A percentile compares a stretch with the other conserved stretches of the same genome.
phyloP scores from a whole-genome alignment of 2,113 vertebrate species.

The Oenanthe melanoleuca region DNA sequence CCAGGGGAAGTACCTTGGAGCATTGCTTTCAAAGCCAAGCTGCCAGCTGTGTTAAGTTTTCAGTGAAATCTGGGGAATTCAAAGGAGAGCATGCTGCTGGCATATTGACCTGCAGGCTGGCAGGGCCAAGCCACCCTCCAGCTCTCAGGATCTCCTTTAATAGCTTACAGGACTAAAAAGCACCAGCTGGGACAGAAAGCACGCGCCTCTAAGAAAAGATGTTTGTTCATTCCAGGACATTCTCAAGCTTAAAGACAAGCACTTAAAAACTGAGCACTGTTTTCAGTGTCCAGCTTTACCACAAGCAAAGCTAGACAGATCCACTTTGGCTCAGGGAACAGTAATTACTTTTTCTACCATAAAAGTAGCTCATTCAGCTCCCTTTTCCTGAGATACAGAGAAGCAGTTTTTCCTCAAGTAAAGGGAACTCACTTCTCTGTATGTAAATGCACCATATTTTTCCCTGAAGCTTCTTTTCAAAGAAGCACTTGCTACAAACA shows the following conservation, averaged over 20 bases:
- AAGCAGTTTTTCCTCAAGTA: neutral
- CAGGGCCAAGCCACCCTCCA: accelerated
- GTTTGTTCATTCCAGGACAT: neutral
- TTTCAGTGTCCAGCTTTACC: neutral
- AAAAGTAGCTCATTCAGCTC: neutral
- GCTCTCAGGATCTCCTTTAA: neutral
- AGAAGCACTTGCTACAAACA: neutral
- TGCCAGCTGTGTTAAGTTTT: neutral
- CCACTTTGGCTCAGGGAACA: neutral
- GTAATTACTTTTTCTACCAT: neutral
- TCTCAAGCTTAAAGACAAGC: neutral
- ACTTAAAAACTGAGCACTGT: neutral
- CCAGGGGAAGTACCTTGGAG: neutral
- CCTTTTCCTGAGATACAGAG: neutral
- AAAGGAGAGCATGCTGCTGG: neutral
- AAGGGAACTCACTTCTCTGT: neutral
- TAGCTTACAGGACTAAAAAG: neutral
- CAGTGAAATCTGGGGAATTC: neutral
- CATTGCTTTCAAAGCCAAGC: neutral
- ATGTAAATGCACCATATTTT: neutral
- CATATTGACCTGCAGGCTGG: neutral
- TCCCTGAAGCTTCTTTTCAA: neutral
- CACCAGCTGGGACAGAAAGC: neutral
- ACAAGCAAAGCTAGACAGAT: neutral
- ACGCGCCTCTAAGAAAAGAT: neutral